A percentile compares a stretch with the other conserved stretches of the same genome.
Evolutionary conservation across 2,888 invertebrate species (phyloP).

Genomic region (Lampropteryx suffumata): DNA sequence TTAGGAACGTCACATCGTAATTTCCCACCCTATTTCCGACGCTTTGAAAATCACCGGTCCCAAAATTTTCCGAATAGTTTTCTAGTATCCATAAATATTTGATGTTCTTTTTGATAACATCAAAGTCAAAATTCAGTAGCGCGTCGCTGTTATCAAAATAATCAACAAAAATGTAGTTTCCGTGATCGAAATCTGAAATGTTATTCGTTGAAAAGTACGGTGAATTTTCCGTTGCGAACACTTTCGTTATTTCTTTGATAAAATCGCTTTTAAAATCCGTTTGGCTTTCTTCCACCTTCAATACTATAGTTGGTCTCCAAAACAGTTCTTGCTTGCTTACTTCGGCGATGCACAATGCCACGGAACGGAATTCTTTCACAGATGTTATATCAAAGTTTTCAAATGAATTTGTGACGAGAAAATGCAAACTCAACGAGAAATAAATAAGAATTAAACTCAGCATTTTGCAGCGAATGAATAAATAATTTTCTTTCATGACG

Average conservation of each 20-base stretch:
- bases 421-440: conserved; percentile 18
- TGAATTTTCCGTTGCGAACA: conserved; percentile 28
- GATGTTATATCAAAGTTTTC: conserved; percentile 14
- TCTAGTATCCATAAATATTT: conserved; percentile 47
- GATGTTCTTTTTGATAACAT: conserved; percentile 30
- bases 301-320: conserved; percentile 36
- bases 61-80: conserved; percentile 26
- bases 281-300: conserved; percentile 26
- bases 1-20: conserved; percentile 48
- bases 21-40: conserved; percentile 37
- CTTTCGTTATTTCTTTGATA: conserved; percentile 28
- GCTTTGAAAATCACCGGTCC: conserved; percentile 29
- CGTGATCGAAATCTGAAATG: conserved; percentile 18
- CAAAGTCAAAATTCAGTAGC: conserved; percentile 31
- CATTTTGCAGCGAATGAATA: conserved; percentile 14
- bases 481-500: conserved; percentile 9
- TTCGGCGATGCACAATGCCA: conserved; percentile 36
- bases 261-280: conserved; percentile 27
- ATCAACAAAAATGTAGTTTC: conserved; percentile 35
- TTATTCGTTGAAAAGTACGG: conserved; percentile 23
- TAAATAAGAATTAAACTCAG: conserved; percentile 18
- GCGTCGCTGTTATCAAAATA: conserved; percentile 39
- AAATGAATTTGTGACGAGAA: conserved; percentile 15
- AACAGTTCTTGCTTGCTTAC: conserved; percentile 30
- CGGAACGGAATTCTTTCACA: conserved; percentile 19